phyloP scores from a whole-genome alignment of 2,113 vertebrate species.

The Rostratula benghalensis region DNA sequence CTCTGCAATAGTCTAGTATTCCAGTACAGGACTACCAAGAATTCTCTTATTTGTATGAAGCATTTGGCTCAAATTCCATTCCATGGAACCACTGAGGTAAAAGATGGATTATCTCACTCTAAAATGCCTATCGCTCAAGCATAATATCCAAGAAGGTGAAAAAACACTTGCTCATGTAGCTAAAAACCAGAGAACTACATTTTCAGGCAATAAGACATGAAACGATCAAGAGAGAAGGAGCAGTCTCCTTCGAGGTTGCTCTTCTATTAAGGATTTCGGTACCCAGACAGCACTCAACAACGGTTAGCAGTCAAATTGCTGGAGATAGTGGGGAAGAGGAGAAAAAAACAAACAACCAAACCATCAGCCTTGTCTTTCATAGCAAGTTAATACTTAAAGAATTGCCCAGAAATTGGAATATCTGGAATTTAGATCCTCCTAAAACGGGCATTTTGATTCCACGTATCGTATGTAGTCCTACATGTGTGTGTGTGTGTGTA shows the following conservation, averaged over 20 bases:
- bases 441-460: not conserved
- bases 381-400: not conserved
- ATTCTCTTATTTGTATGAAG: not conserved
- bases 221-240: not conserved
- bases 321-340: not conserved
- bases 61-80: not conserved
- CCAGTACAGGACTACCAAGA: no score
- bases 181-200: not conserved
- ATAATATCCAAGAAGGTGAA: not conserved
- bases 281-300: not conserved
- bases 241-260: no score
- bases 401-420: not conserved
- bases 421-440: not conserved
- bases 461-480: rapidly evolving
- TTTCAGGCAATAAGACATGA: not conserved
- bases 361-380: no score
- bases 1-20: not conserved
- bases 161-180: not conserved
- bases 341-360: not conserved
- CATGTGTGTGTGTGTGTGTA: no score
- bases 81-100: not conserved
- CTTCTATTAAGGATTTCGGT: not conserved
- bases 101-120: not conserved
- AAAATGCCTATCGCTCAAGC: rapidly evolving
- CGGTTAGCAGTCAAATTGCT: rapidly evolving